Base-by-base conservation (phyloP, 2,113 vertebrate species). In the Gnathonemus echidnorhynchus region DNA sequence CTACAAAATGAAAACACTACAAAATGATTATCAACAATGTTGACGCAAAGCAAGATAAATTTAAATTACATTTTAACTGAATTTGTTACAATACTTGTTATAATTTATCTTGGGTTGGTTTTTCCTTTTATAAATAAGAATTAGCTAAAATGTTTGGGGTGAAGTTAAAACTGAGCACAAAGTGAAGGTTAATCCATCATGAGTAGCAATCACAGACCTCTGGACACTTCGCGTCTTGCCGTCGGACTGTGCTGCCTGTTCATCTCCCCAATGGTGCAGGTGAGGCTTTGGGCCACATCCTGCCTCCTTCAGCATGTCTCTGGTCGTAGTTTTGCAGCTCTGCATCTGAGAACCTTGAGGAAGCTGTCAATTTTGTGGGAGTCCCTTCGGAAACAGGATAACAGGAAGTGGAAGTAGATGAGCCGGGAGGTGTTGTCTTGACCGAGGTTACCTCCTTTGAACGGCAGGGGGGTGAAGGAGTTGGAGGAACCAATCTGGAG, bases 341-440 rank as follows among this genome's bases (percentile, higher is more conserved):
- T 93, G 90, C 96, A 97, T 31, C 95, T 95, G 0, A 97, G 94
- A 42, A 97, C 95, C 90, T 97, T 97, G 52, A 97, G 94, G 92
- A 96, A 97, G 90, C 95, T 97, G 93, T 96, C 96, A 1, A 97
- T 97, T 92, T 97, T 97, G 93, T 97, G 95, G 3, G 96, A 96
- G 91, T 97, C 96, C 2, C 96, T 94, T 45, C 96, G 95, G 88
- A 97, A 95, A 88, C 96, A 96, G 90, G 96, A 96, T 93, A 97
- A 56, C 87, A 97, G 94, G 91, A 96, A 96, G 48, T 96, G 89
- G 89, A 97, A 95, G 91, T 96, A 95, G 90, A 91, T 58, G 35
- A 96, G 89, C 62, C 92, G 94, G 62, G 95, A 94, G 3, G 93
- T 91, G 90, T 86, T 93, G 94, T 97, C 96, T 17, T 94, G 91